Base-by-base conservation (phyloP, 2,797 vertebrate species). In the Huso huso region DNA sequence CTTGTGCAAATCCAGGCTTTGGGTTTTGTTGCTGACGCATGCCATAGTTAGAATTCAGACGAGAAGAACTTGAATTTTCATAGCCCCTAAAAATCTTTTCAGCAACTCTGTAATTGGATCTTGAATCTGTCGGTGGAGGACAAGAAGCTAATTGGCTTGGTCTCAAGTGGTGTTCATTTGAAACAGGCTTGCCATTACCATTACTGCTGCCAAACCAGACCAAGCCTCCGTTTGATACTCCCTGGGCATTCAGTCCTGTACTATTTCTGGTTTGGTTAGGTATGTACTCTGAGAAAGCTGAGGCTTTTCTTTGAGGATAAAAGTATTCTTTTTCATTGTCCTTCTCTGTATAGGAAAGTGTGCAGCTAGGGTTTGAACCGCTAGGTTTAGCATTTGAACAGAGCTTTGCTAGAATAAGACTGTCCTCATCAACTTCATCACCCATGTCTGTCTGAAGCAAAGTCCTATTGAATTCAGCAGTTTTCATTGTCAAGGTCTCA, bases 61-160 rank as follows among this genome's bases (percentile, higher is more conserved):
- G 62, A 63, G 87, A 81, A 77, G 83, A 78, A 51, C 69, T 87
- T 51, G 92, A 83, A 51, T 81, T 88, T 81, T 97, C 93, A 48
- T 94, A 97, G 75, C 88, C 94, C 87, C 92, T 95, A 76, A 99
- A 77, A 76, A 98, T 93, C 78, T 91, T 93, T 81, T 97, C 93
- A 71, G 97, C 88, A 58, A 95, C 95, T 10, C 95, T 93, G 3
- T 97, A 97, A 85, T 99, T 98, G 0, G 96, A 99, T 72, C 90
- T 89, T 63, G 97, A 93, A 65, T 96, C 94, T 69, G 93, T 88
- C 6, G 93, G 95, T 13, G 93, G 91, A 0, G 95, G 95, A 70
- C 95, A 93, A 6, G 93, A 92, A 10, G 93, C 96, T 70, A 98
- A 87, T 72, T 92, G 93, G 67, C 91, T 91, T 18, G 93, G 90